Evolutionary conservation across 2,888 invertebrate genomes (phyloP), one percentile per base, ranked within the genome.

Genomic region (Phlogophora meticulosa): DNA sequence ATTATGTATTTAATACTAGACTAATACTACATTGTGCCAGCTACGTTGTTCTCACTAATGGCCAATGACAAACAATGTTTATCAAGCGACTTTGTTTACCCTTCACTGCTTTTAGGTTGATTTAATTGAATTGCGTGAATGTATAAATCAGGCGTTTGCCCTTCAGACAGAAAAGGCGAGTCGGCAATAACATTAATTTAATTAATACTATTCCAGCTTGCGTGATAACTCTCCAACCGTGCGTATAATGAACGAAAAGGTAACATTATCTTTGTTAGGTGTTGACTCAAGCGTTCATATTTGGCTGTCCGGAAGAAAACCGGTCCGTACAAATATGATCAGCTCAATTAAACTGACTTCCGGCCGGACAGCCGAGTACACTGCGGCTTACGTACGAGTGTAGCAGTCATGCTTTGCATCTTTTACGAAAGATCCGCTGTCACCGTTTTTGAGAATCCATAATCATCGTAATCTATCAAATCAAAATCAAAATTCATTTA

Each of bases 261-360:
- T n/a, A n/a, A n/a, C n/a, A n/a, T n/a, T 48, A 36, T 28, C 13
- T 9, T 7, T 2, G 36, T 36, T 48, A 49, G n/a, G 42, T 28
- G 38, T 52, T 34, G 28, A 24, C 32, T 51, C 49, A 40, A 17
- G 28, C 38, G 40, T 52, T 52, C 60, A 48, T 61, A 76, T 70
- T 52, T 53, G 55, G 77, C 22, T 22, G 38, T 24, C 43, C 60
- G 77, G 60, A 76, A 71, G 43, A 58, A 36, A 71, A 62, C 72
- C 55, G 60, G 55, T 70, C 45, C 22, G 20, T 45, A 72, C 78
- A 71, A 71, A 73, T 73, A 73, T 53, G 53, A 70, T 38, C n/a
- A 53, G 45, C 36, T 42, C 40, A 34, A 45, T 72, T 62, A 56
- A 45, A 56, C 61, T 67, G 48, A 49, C 48, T 72, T 74, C 78